Evolutionary conservation across 37 sponge, comb jelly and placozoan species (phyloP).

Genomic region (Bolinopsis microptera): DNA sequence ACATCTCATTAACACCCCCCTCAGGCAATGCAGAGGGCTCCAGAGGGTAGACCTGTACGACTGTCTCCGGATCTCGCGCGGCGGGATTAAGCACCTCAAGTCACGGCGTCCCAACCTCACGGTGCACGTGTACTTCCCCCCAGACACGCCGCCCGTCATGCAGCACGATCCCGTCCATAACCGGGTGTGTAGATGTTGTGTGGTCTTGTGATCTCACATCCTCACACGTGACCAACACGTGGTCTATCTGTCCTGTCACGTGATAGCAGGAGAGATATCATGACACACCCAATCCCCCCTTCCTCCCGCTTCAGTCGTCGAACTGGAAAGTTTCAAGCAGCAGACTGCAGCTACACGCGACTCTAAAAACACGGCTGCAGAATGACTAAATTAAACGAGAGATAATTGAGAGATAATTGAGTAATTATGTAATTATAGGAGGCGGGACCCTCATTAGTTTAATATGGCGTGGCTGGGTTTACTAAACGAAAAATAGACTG

Average conservation of each 20-base stretch:
- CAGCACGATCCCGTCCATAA: conserved; percentile 50
- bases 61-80: conserved; percentile 15
- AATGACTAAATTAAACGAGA: background rate
- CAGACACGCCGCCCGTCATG: conserved; percentile 50
- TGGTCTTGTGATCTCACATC: background rate
- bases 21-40: conserved; percentile 1
- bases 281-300: too few species aligned
- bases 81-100: conserved; percentile 34
- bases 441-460: background rate
- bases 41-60: conserved; percentile 24
- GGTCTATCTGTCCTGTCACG: too few species aligned
- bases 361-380: too few species aligned
- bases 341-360: too few species aligned
- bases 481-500: background rate
- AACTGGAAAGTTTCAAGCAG: too few species aligned
- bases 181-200: conserved; percentile 19
- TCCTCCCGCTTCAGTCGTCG: too few species aligned
- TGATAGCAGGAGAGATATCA: too few species aligned
- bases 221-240: too few species aligned
- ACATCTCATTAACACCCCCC: too few species aligned
- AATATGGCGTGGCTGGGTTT: background rate
- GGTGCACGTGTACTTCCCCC: conserved; percentile 46
- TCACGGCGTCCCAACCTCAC: conserved; percentile 13
- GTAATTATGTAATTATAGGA: background rate
- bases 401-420: background rate